Conservation (phyloP, 2,888 invertebrate genomes). For the Brachylomia viminalis region DNA sequence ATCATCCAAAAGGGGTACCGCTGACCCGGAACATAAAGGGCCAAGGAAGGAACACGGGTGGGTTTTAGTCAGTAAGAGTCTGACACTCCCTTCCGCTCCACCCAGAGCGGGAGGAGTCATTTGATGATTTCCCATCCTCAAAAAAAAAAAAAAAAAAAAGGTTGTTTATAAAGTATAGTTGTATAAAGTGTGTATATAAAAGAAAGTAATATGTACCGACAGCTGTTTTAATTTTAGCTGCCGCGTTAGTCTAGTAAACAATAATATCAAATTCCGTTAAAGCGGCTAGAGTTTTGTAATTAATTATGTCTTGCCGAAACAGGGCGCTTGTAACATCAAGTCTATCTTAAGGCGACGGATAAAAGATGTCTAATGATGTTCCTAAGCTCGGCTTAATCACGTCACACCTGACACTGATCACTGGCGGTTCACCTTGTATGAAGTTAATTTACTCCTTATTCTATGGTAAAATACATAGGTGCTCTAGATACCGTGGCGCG, state of each 20-base stretch:
- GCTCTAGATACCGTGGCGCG: too few relatives aligned
- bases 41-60: too few relatives aligned
- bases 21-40: too few relatives aligned
- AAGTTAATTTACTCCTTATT: conserved; percentile 50
- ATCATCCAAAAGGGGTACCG: too few relatives aligned
- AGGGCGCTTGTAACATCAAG: conserved; percentile 20
- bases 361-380: conserved; percentile 52
- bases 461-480: background rate
- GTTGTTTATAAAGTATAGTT: too few relatives aligned
- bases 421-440: conserved; percentile 28
- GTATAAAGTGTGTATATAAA: too few relatives aligned
- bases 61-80: too few relatives aligned
- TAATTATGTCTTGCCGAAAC: conserved; percentile 39
- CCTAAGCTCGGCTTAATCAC: conserved; percentile 44
- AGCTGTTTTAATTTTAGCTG: background rate
- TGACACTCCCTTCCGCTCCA: too few relatives aligned
- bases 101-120: too few relatives aligned
- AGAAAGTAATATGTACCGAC: background rate
- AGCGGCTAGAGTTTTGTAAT: conserved; percentile 26
- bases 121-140: too few relatives aligned
- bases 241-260: background rate
- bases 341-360: conserved; percentile 24
- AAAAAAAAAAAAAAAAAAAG: too few relatives aligned
- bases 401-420: conserved; percentile 42
- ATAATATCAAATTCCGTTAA: conserved; percentile 22